Percentiles rank a stretch among this genome's conserved stretches.
Evolutionary conservation across 2,113 vertebrate genomes (phyloP).

Genomic region (Chiloscyllium plagiosum): DNA sequence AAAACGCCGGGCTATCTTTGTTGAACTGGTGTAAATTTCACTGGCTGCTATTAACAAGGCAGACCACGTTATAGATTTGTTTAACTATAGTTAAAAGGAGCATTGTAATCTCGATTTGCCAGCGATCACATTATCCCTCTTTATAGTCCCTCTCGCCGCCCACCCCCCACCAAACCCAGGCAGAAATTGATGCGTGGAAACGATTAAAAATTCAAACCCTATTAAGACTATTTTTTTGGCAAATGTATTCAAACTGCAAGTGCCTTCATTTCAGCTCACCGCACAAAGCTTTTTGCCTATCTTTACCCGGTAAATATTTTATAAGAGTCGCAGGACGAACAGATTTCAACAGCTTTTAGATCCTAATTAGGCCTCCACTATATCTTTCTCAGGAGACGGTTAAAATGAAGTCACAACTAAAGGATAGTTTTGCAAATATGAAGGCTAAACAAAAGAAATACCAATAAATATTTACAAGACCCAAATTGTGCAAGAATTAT

Average conservation of each 20-base stretch:
- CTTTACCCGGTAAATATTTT: slow-evolving; percentile 15
- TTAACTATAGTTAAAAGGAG: neutral
- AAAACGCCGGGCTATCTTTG: neutral
- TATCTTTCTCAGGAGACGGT: neutral
- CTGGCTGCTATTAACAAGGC: no score
- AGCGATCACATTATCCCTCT: neutral
- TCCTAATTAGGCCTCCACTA: neutral
- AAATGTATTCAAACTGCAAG: slow-evolving; percentile 8
- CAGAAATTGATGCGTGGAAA: neutral
- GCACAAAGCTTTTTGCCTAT: slow-evolving; percentile 23
- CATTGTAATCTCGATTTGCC: neutral
- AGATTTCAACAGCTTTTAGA: slow-evolving; percentile 16
- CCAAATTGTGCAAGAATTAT: neutral
- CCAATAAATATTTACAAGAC: no score
- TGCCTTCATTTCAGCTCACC: neutral
- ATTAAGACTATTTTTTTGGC: slow-evolving; percentile 32
- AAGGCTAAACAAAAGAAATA: neutral
- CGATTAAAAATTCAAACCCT: slow-evolving; percentile 31
- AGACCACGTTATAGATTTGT: neutral
- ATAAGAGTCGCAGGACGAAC: neutral
- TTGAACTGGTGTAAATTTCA: neutral
- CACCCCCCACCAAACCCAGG: neutral
- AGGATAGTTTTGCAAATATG: no score
- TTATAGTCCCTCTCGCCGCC: no score
- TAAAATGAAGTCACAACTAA: neutral